A percentile compares a stretch with the other conserved stretches of the same genome.
Evolutionary conservation across 2,113 vertebrate genomes (phyloP).

Genomic region (human): DNA sequence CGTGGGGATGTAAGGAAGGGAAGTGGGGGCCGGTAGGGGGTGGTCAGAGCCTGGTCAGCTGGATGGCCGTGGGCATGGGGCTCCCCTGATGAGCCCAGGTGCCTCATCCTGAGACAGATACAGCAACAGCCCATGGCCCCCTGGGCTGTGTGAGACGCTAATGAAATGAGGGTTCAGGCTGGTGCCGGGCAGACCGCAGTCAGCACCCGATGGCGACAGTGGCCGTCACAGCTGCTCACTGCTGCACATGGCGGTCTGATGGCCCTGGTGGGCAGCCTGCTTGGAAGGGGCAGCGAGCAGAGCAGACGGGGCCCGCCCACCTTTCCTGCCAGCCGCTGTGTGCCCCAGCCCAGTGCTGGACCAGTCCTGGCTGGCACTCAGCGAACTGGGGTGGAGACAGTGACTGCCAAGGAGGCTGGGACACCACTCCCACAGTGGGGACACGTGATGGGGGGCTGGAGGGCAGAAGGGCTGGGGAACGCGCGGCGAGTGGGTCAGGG

Average conservation of each 20-base stretch:
- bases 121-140: neutral
- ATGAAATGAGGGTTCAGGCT: fast-evolving
- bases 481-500: neutral
- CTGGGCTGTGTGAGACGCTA: neutral
- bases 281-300: neutral
- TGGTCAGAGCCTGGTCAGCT: neutral
- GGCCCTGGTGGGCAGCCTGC: fast-evolving
- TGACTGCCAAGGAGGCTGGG: neutral
- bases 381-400: neutral
- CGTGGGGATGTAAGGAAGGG: neutral
- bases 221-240: fast-evolving
- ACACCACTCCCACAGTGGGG: neutral
- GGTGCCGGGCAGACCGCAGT: neutral
- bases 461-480: neutral
- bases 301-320: neutral
- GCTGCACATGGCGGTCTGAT: neutral
- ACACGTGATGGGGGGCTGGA: neutral
- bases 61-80: neutral
- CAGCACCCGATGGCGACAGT: neutral
- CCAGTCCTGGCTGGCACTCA: neutral
- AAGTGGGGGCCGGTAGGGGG: neutral
- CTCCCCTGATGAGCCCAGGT: neutral
- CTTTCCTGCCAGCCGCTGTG: neutral
- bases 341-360: neutral
- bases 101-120: neutral